These are phyloP conservation scores for Anguilla pacifica DNA, from an alignment of 2,797 vertebrate species.

Conservation along the genomic window DNA sequence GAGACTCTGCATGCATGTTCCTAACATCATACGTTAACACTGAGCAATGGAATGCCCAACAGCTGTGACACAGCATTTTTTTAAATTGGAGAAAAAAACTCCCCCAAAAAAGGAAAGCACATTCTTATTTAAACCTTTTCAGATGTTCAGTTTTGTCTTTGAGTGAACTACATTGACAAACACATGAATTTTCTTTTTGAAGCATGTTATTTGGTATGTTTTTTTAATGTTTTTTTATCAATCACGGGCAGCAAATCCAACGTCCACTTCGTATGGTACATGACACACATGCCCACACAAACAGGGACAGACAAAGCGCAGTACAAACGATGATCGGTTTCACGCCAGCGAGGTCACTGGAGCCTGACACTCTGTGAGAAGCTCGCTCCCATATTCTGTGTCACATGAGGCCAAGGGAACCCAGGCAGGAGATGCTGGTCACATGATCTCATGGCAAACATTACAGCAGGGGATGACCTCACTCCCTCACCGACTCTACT, in stretches of 20 bases:
- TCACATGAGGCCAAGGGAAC: neutral
- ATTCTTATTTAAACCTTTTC: no score
- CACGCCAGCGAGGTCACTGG: neutral
- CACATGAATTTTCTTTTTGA: no score
- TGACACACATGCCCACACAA: neutral
- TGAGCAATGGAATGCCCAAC: no score
- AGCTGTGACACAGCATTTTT: no score
- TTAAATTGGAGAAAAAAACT: no score
- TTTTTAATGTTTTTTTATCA: neutral
- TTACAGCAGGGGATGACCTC: neutral
- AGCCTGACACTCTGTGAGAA: neutral
- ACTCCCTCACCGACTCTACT: neutral
- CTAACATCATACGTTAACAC: no score
- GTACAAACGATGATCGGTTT: neutral
- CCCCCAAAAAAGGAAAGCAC: no score
- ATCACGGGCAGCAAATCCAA: neutral
- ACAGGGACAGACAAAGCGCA: neutral
- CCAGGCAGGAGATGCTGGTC: neutral
- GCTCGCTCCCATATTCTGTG: neutral
- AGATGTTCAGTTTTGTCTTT: no score
- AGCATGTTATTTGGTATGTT: neutral
- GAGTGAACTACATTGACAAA: no score
- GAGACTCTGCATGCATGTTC: no score
- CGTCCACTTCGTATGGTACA: neutral
- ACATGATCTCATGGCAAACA: neutral